Evolutionary conservation across 1,140 invertebrate genomes (phyloP).

Genomic region (Hestina assimilis): DNA sequence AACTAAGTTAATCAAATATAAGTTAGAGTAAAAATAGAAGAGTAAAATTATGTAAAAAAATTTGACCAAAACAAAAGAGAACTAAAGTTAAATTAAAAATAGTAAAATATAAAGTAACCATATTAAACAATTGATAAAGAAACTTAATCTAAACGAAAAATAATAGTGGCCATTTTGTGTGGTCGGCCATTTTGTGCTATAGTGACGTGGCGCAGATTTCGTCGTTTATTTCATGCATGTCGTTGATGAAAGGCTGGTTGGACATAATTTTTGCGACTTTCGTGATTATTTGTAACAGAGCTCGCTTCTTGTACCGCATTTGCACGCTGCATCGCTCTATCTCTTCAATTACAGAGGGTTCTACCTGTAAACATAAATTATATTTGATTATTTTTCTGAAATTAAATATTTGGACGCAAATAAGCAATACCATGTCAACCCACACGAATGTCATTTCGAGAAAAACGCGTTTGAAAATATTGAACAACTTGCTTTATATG

Average conservation of each 20-base stretch:
- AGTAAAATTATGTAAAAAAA: too few relatives aligned
- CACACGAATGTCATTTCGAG: too few relatives aligned
- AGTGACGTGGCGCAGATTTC: slow-evolving; percentile 81
- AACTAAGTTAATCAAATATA: too few relatives aligned
- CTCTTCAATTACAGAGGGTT: slow-evolving; percentile 78
- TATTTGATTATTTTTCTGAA: too few relatives aligned
- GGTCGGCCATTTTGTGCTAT: slow-evolving; percentile 52
- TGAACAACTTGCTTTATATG: too few relatives aligned
- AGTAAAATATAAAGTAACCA: not conserved
- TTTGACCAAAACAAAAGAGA: not conserved
- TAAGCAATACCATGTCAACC: too few relatives aligned
- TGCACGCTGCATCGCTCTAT: slow-evolving; percentile 84
- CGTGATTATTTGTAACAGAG: slow-evolving; percentile 80
- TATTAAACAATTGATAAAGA: slow-evolving; percentile 18
- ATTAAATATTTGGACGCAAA: too few relatives aligned
- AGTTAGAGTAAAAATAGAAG: too few relatives aligned
- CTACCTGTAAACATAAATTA: slow-evolving; percentile 76
- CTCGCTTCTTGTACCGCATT: slow-evolving; percentile 82
- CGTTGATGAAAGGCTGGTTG: slow-evolving; percentile 84
- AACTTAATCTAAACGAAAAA: slow-evolving; percentile 16
- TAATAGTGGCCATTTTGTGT: slow-evolving; percentile 21
- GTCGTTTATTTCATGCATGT: slow-evolving; percentile 87
- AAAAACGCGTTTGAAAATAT: too few relatives aligned
- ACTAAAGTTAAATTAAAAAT: slow-evolving; percentile 4
- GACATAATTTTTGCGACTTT: slow-evolving; percentile 83